A percentile compares a stretch with the other conserved stretches of the same genome.
Evolutionary conservation across 2,888 invertebrate species (phyloP).

Genomic region (Cyclophora punctaria): DNA sequence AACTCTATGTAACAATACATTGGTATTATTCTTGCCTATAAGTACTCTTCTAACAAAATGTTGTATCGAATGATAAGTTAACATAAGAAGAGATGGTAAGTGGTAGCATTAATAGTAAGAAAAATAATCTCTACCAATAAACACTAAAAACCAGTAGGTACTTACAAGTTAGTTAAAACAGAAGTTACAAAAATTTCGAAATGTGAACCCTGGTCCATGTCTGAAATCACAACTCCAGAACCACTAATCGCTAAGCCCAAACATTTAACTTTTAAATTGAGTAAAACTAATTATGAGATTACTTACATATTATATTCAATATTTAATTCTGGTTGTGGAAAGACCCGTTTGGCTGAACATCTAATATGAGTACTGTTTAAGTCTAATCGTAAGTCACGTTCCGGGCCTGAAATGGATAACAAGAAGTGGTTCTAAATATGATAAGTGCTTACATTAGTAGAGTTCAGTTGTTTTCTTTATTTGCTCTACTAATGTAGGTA

Average conservation of each 20-base stretch:
- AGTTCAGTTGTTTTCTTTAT: too few relatives aligned
- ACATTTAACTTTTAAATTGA: too few relatives aligned
- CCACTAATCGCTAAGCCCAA: not conserved
- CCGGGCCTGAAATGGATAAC: constrained; percentile 23
- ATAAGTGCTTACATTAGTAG: too few relatives aligned
- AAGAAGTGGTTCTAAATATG: too few relatives aligned
- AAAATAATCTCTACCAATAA: not conserved
- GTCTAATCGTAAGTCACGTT: constrained; percentile 27
- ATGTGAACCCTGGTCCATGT: not conserved
- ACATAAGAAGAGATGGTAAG: not conserved
- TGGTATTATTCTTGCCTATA: not conserved
- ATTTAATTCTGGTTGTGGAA: constrained; percentile 31
- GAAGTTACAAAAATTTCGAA: not conserved
- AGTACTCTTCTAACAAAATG: not conserved
- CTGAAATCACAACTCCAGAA: too few relatives aligned
- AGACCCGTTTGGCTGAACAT: constrained; percentile 27
- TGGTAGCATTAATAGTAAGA: not conserved
- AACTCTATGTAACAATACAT: not conserved
- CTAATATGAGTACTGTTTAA: constrained; percentile 11
- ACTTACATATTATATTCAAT: constrained; percentile 31
- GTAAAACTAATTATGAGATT: not conserved
- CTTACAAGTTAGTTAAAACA: not conserved
- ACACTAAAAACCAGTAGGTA: not conserved
- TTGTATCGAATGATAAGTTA: not conserved
- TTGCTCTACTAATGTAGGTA: too few relatives aligned